phyloP scores from a whole-genome alignment of 1,140 invertebrate genomes.

The Rhagoletis pomonella region DNA sequence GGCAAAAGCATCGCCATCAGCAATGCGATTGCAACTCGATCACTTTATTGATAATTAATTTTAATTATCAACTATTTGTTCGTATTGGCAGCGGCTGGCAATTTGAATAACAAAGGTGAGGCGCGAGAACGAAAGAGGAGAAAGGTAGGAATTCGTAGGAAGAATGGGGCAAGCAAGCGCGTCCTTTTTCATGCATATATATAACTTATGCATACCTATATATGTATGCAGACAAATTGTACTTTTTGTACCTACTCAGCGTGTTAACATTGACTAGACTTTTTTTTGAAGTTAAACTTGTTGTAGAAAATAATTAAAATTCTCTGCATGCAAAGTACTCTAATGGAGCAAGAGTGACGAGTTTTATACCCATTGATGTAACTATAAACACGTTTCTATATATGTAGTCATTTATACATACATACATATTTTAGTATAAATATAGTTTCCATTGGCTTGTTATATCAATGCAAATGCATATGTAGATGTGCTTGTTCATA shows the following conservation, averaged over 20 bases:
- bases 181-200: too few relatives aligned
- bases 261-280: neutral
- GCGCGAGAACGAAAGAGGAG: neutral
- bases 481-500: neutral
- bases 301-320: slow-evolving; percentile 13
- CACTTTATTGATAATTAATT: slow-evolving; percentile 23
- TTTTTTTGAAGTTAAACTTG: neutral
- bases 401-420: neutral
- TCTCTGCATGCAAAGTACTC: neutral
- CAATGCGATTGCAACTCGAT: neutral
- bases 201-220: neutral
- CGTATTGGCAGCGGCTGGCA: neutral
- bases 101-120: slow-evolving; percentile 27
- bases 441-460: too few relatives aligned
- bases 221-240: neutral
- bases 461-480: too few relatives aligned
- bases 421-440: too few relatives aligned
- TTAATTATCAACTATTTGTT: slow-evolving; percentile 34
- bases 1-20: neutral
- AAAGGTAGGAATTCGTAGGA: neutral
- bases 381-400: neutral
- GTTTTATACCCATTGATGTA: neutral
- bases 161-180: neutral
- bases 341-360: neutral
- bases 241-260: too few relatives aligned